Base-by-base conservation (phyloP, 2,888 invertebrate species). In the Lysandra coridon region DNA sequence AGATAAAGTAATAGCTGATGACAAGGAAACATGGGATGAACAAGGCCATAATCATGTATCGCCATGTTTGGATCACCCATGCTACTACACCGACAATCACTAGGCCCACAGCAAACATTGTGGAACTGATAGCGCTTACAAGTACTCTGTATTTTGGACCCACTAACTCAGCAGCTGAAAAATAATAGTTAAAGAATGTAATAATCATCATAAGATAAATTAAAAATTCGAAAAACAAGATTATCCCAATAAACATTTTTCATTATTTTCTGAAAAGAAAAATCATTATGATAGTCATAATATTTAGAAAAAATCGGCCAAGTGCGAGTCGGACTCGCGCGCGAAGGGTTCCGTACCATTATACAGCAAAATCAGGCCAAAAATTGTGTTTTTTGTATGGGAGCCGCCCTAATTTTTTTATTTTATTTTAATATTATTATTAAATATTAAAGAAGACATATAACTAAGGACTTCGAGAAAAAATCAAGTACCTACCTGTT, bases 101-200 rank as follows among this genome's bases (percentile, higher is more conserved):
- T 89, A 97, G 97, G 0, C 97, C 97, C 7, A 96, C 83, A 0
- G 97, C 96, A 84, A 97, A 97, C 89, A 96, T 96, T n/a, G 96
- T 95, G 7, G 96, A 95, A 33, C 96, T 95, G 33, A 96, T 90
- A 4, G 96, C 96, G 79, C 97, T 96, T 2, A 96, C 96, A 23
- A 97, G 84, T 0, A 97, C 96, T 69, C 97, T 95, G 80, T 96
- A 95, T 79, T 95, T 96, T 1, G 97, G 97, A 0, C 97, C 97
- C 4, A 97, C 97, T 83, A 97, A 89, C 87, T 98, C 98, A 80
- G 97, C 95, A 78, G 80, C 81, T 80, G 60, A 10, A 44, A 75
- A 57, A 57, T 1, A 73, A 73, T 12, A 30, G 40, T 69, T 60
- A 6, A 2, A 7, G 0, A 23, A 23, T 60, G 1, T 60, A n/a